Conservation (phyloP, 2,888 invertebrate genomes). For the Bhutanitis thaidina region DNA sequence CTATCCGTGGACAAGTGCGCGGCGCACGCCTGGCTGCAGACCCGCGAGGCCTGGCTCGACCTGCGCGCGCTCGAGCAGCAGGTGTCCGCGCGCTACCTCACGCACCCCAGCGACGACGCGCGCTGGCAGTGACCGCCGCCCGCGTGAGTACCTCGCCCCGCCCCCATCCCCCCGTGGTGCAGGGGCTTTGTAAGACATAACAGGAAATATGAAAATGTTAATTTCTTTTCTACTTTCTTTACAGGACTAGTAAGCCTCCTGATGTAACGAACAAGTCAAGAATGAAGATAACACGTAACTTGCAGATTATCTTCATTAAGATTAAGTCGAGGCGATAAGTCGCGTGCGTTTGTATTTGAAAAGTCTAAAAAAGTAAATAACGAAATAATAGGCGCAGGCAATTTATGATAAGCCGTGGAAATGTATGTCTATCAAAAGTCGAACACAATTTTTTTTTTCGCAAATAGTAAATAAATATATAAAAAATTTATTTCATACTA, state of each 20-base stretch:
- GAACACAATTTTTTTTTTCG: too few species aligned
- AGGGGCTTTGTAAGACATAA: too few species aligned
- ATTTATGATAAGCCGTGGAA: too few species aligned
- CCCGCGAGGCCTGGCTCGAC: conserved; percentile 97
- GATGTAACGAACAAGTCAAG: not conserved
- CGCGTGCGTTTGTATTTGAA: not conserved
- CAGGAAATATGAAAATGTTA: too few species aligned
- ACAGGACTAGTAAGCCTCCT: conserved; percentile 5
- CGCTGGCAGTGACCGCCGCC: conserved; percentile 31
- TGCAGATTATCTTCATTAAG: conserved; percentile 12
- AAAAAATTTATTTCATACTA: too few species aligned
- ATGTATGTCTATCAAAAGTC: too few species aligned
- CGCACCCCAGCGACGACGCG: conserved; percentile 63
- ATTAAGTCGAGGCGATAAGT: conserved; percentile 9
- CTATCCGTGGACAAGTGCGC: conserved; percentile 98
- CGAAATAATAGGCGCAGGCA: too few species aligned
- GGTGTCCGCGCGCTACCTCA: conserved; percentile 62
- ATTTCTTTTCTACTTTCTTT: conserved; percentile 2
- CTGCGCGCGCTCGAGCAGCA: conserved; percentile 89
- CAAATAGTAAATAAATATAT: too few species aligned
- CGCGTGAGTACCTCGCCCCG: not conserved
- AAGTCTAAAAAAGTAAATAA: too few species aligned
- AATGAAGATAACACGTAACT: conserved; percentile 9
- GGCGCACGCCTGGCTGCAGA: conserved; percentile 97
- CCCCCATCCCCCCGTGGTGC: conserved; percentile 27